Percentiles rank a stretch among this genome's conserved stretches.
phyloP scores from a whole-genome alignment of 2,797 vertebrate species.

The Phrynocephalus guinanensis region DNA sequence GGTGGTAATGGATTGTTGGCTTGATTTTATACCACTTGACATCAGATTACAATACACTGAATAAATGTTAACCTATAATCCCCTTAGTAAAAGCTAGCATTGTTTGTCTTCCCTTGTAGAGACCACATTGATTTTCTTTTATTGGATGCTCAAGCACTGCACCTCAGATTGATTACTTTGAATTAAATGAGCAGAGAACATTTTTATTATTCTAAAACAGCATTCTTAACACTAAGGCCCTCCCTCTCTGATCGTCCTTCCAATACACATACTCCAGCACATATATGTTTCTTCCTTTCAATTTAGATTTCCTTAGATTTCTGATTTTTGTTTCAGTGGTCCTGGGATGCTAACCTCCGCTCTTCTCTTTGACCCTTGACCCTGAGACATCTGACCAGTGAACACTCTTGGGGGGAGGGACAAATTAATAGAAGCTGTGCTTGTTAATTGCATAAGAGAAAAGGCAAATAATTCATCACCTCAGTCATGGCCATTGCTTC shows the following conservation, averaged over 20 bases:
- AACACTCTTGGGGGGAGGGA: slow-evolving; percentile 89
- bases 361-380: slow-evolving; percentile 94
- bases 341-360: slow-evolving; percentile 91
- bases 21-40: slow-evolving; percentile 92
- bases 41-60: slow-evolving; percentile 88
- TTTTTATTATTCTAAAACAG: slow-evolving; percentile 86
- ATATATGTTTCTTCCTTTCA: slow-evolving; percentile 73
- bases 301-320: slow-evolving; percentile 83
- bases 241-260: slow-evolving; percentile 48
- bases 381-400: slow-evolving; percentile 98
- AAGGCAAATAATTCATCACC: slow-evolving; percentile 98
- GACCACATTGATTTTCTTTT: slow-evolving; percentile 91
- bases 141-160: slow-evolving; percentile 91
- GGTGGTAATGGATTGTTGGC: slow-evolving; percentile 89
- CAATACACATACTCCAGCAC: slow-evolving; percentile 51
- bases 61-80: slow-evolving; percentile 98
- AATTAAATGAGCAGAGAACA: slow-evolving; percentile 90
- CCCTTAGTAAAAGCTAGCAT: slow-evolving; percentile 86
- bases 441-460: slow-evolving; percentile 99
- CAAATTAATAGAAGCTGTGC: slow-evolving; percentile 98
- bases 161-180: slow-evolving; percentile 92
- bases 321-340: slow-evolving; percentile 79
- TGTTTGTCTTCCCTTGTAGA: slow-evolving; percentile 90
- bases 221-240: slow-evolving; percentile 78
- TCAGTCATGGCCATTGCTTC: slow-evolving; percentile 99